Percentiles rank a stretch among this genome's conserved stretches.
Conservation (phyloP, 2,888 invertebrate species). For the Unio delphinus region DNA sequence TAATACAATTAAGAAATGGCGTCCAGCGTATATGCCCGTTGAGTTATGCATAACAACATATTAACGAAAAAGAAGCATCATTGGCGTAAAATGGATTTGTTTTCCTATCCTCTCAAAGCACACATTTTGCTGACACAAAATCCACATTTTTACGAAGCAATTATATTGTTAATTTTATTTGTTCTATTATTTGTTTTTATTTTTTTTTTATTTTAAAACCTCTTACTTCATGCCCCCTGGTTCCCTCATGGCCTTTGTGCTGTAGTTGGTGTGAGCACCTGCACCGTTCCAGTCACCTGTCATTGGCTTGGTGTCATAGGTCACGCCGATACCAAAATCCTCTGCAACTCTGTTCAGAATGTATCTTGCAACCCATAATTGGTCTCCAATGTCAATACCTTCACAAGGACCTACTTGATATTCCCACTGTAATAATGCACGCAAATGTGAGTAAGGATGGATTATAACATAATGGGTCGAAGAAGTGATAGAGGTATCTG, state of each 20-base stretch:
- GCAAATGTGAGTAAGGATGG: not conserved
- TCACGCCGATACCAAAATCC: slow-evolving; percentile 73
- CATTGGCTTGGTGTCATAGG: slow-evolving; percentile 74
- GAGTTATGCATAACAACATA: too few relatives aligned
- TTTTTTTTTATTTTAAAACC: too few relatives aligned
- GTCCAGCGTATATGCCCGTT: too few relatives aligned
- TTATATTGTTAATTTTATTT: too few relatives aligned
- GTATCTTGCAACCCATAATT: slow-evolving; percentile 74
- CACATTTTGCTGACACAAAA: too few relatives aligned
- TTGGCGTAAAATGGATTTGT: too few relatives aligned
- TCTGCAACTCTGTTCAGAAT: slow-evolving; percentile 72
- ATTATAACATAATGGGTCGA: not conserved
- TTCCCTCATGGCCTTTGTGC: slow-evolving; percentile 91
- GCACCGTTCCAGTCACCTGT: slow-evolving; percentile 74
- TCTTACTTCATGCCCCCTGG: slow-evolving; percentile 65
- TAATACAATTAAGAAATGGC: too few relatives aligned
- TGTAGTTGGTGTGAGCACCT: slow-evolving; percentile 97
- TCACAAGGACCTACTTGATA: slow-evolving; percentile 91
- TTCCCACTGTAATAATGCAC: slow-evolving; percentile 58
- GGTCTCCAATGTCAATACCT: slow-evolving; percentile 79
- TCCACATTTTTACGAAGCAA: too few relatives aligned
- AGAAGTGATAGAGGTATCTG: not conserved
- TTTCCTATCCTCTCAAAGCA: too few relatives aligned
- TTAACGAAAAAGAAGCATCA: too few relatives aligned
- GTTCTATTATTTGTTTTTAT: too few relatives aligned